A percentile compares a stretch with the other conserved stretches of the same genome.
These are phyloP conservation scores for Drosophila repleta DNA, from an alignment of 1,140 invertebrate genomes.

Conservation along the genomic window DNA sequence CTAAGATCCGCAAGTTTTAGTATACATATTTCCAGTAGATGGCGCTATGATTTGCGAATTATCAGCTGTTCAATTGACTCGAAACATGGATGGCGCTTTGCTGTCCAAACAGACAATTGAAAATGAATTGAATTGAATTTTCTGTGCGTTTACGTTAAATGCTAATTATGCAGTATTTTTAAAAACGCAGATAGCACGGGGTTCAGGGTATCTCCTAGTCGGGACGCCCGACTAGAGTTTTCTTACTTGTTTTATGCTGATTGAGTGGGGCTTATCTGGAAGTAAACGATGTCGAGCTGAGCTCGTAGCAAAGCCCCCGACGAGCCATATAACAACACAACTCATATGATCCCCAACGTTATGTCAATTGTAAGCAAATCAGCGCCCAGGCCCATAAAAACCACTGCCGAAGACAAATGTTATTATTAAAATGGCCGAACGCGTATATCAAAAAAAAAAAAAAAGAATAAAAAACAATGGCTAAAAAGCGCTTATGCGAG, in stretches of 20 bases:
- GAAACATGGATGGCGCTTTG: no score
- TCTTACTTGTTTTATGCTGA: conserved; percentile 82
- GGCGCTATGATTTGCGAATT: no score
- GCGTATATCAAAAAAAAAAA: conserved; percentile 44
- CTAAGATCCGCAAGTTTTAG: no score
- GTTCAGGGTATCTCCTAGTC: no score
- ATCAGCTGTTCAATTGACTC: no score
- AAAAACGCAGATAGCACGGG: no score
- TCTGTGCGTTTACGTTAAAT: no score
- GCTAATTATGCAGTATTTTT: no score
- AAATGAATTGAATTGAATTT: no score
- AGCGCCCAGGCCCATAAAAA: conserved; percentile 63
- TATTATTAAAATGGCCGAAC: conserved; percentile 71
- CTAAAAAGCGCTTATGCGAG: conserved; percentile 45
- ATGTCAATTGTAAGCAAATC: conserved; percentile 82
- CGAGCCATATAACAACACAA: conserved; percentile 59
- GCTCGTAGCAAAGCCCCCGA: conserved; percentile 39
- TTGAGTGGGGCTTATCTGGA: conserved; percentile 76
- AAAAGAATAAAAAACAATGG: conserved; percentile 32
- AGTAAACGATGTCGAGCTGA: conserved; percentile 23
- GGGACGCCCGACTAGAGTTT: no score
- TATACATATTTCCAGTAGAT: no score
- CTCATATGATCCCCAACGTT: conserved; percentile 66
- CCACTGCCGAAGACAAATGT: conserved; percentile 73
- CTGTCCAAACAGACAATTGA: no score